Evolutionary conservation across 2,113 vertebrate species (phyloP).

Genomic region (Scomber japonicus): DNA sequence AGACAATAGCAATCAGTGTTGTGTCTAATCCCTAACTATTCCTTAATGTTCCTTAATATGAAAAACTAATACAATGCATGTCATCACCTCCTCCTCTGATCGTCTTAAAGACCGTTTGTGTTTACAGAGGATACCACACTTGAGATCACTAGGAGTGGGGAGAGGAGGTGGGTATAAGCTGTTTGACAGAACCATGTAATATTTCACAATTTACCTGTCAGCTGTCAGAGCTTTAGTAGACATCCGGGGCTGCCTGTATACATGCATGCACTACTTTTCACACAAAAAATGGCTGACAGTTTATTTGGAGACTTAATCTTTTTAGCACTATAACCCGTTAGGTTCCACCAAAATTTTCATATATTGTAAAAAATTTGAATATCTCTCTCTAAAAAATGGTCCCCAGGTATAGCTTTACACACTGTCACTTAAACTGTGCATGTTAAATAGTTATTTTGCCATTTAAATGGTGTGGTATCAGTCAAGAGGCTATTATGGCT

Average conservation of each 20-base stretch:
- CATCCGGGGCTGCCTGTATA: conserved; percentile 41
- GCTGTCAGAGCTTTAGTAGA: conserved; percentile 62
- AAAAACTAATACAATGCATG: conserved; percentile 25
- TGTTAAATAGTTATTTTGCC: conserved; percentile 12
- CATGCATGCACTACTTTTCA: conserved; percentile 48
- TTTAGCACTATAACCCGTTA: conserved; percentile 9
- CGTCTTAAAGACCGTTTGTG: conserved; percentile 33
- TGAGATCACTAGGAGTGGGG: conserved; percentile 28
- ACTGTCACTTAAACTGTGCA: conserved; percentile 12
- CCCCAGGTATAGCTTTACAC: background rate
- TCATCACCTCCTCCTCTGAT: background rate
- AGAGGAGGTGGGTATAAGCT: conserved; percentile 39
- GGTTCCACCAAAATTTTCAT: background rate
- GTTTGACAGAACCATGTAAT: conserved; percentile 69
- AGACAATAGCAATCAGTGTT: background rate
- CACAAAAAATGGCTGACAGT: conserved; percentile 37
- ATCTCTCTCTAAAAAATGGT: background rate
- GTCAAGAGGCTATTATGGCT: conserved; percentile 31
- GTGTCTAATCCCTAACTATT: background rate
- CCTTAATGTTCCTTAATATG: conserved; percentile 19
- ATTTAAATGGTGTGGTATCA: conserved; percentile 12
- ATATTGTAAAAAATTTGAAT: background rate
- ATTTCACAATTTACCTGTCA: conserved; percentile 75
- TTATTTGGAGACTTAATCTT: conserved; percentile 29
- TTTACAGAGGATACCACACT: conserved; percentile 41